These are phyloP conservation scores for Enteromius paludinosus DNA, from an alignment of 2,797 vertebrate species.

Conservation along the genomic window DNA sequence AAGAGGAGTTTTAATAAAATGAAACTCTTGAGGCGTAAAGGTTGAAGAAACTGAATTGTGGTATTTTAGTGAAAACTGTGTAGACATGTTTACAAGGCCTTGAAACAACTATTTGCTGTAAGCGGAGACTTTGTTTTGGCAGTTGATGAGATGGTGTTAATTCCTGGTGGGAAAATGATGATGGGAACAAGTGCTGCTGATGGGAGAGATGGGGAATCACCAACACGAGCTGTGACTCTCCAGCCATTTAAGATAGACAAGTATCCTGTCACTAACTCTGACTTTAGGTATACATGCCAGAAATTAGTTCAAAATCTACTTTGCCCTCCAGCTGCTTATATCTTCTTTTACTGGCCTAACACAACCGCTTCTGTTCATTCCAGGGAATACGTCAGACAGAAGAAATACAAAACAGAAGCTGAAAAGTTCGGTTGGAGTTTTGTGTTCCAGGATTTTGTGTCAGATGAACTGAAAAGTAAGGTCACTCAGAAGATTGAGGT, in stretches of 20 bases:
- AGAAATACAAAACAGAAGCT: constrained; percentile 92
- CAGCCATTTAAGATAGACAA: constrained; percentile 83
- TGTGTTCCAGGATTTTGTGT: constrained; percentile 94
- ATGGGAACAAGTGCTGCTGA: constrained; percentile 82
- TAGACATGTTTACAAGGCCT: not conserved
- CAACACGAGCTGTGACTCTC: constrained; percentile 73
- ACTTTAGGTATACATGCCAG: constrained; percentile 84
- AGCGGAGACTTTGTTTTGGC: not conserved
- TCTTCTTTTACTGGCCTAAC: not conserved
- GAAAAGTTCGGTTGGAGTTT: constrained; percentile 96
- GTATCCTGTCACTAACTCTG: constrained; percentile 87
- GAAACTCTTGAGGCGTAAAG: not conserved
- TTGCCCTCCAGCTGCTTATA: not conserved
- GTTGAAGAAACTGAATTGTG: not conserved
- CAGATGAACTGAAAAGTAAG: constrained; percentile 87
- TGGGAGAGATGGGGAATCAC: constrained; percentile 80
- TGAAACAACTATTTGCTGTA: not conserved
- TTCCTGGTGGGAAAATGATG: constrained; percentile 82
- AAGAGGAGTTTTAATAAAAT: not conserved
- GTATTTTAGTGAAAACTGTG: not conserved
- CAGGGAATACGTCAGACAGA: constrained; percentile 90
- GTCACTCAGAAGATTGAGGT: constrained; percentile 89
- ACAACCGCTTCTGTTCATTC: not conserved
- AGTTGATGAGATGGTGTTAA: constrained; percentile 70
- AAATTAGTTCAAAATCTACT: not conserved